A percentile compares a stretch with the other conserved stretches of the same genome.
These are phyloP conservation scores for Ectemnius lituratus DNA, from an alignment of 2,888 invertebrate genomes.

Conservation along the genomic window DNA sequence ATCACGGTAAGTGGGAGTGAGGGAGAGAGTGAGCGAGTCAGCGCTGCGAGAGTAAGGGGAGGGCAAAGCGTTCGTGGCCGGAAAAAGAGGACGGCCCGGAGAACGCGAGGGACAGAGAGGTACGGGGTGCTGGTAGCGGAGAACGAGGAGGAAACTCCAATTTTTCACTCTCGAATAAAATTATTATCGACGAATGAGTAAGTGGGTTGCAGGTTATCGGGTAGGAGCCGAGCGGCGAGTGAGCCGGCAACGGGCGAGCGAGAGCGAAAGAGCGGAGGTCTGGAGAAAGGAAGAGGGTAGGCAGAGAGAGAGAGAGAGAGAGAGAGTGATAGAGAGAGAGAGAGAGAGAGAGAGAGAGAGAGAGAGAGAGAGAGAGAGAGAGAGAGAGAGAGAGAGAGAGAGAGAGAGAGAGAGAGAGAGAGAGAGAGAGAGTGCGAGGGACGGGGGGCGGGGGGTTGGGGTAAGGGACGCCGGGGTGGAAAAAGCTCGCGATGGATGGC, in stretches of 20 bases:
- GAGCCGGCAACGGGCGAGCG: conserved; percentile 10
- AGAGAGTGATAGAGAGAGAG: background rate
- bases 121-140: conserved; percentile 24
- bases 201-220: conserved; percentile 70
- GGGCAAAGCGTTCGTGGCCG: no score
- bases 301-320: background rate
- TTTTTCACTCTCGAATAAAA: conserved; percentile 76
- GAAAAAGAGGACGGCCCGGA: background rate
- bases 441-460: conserved; percentile 25
- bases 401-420: background rate
- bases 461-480: conserved; percentile 20
- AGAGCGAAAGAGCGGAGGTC: background rate
- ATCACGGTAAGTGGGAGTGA: conserved; percentile 25
- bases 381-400: background rate
- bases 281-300: no score
- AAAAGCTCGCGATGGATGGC: conserved; percentile 60
- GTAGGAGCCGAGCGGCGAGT: conserved; percentile 45
- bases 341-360: background rate
- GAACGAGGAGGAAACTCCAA: conserved; percentile 66
- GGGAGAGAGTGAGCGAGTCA: conserved; percentile 25
- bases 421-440: no score
- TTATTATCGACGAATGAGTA: conserved; percentile 77
- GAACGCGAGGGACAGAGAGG: background rate
- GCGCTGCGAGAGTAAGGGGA: conserved; percentile 1
- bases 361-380: background rate